phyloP scores from a whole-genome alignment of 2,888 invertebrate species.

The Electrophaes corylata region DNA sequence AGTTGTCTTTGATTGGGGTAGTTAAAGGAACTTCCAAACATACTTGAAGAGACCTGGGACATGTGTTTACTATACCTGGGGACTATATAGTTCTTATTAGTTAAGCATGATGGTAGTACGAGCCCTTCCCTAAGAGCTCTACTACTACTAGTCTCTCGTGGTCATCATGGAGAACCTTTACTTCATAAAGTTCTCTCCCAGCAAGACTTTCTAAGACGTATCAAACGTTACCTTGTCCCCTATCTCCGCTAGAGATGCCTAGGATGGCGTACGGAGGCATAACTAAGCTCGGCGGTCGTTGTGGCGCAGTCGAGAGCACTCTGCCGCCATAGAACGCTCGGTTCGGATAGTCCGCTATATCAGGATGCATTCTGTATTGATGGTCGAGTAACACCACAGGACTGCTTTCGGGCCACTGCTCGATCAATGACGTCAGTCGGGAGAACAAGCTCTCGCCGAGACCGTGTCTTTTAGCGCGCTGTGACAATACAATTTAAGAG shows the following conservation, averaged over 20 bases:
- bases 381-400: slow-evolving; percentile 84
- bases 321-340: slow-evolving; percentile 86
- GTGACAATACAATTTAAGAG: slow-evolving; percentile 25
- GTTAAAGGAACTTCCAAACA: no score
- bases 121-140: no score
- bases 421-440: slow-evolving; percentile 86
- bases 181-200: no score
- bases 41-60: no score
- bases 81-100: no score
- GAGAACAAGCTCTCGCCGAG: slow-evolving; percentile 91
- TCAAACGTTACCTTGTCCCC: slow-evolving; percentile 61
- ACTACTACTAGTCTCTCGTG: no score
- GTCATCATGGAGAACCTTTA: no score
- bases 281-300: slow-evolving; percentile 45
- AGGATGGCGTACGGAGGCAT: slow-evolving; percentile 66
- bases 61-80: no score
- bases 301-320: slow-evolving; percentile 64
- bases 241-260: slow-evolving; percentile 65
- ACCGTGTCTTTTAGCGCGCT: slow-evolving; percentile 89
- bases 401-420: slow-evolving; percentile 54
- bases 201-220: no score
- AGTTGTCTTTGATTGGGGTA: no score
- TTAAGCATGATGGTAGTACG: no score
- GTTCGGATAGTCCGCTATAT: slow-evolving; percentile 92
- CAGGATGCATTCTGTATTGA: slow-evolving; percentile 95